These are phyloP conservation scores for Thryonomys swinderianus DNA, from an alignment of 2,113 vertebrate genomes.

Conservation along the genomic window DNA sequence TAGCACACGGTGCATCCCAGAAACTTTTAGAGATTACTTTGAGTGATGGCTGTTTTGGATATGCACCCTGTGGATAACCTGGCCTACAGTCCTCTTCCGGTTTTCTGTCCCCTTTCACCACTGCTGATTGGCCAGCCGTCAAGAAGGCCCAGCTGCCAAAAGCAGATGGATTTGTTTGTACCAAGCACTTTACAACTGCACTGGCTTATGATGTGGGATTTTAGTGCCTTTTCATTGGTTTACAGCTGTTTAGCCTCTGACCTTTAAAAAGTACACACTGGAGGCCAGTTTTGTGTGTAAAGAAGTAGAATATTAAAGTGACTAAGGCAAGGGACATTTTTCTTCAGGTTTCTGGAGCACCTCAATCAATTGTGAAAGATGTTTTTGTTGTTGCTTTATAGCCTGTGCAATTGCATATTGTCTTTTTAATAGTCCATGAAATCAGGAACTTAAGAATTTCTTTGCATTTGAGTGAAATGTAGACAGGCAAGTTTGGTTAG, in stretches of 20 bases:
- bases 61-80: background rate
- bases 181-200: background rate
- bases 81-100: rapidly evolving
- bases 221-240: background rate
- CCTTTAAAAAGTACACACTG: background rate
- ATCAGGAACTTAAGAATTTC: slow-evolving; percentile 14
- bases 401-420: background rate
- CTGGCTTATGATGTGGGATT: background rate
- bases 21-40: background rate
- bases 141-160: background rate
- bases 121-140: background rate
- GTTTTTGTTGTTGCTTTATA: slow-evolving; percentile 18
- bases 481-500: background rate
- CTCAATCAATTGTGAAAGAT: background rate
- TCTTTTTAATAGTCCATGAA: slow-evolving; percentile 32
- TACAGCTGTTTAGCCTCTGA: slow-evolving; percentile 38
- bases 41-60: background rate
- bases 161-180: background rate
- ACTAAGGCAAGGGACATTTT: background rate
- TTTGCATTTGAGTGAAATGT: slow-evolving; percentile 37
- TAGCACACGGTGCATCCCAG: background rate
- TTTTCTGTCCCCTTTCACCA: background rate
- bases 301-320: background rate
- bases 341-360: background rate
- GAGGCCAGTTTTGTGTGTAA: background rate